These are phyloP conservation scores for Eupleurogrammus muticus DNA, from an alignment of 2,797 vertebrate genomes.

Conservation along the genomic window DNA sequence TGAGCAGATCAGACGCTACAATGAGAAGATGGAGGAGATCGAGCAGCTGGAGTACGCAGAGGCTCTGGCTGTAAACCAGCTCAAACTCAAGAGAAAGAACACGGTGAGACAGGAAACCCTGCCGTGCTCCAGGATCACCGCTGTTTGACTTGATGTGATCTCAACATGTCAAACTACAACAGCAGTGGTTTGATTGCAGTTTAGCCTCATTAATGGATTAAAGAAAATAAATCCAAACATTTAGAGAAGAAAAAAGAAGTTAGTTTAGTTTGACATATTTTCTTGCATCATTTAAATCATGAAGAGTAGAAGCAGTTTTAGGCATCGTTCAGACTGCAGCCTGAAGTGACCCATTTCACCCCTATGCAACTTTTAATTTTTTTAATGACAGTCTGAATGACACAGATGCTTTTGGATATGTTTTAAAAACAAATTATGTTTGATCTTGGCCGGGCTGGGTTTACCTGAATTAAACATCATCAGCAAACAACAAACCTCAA, in stretches of 20 bases:
- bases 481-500: no score
- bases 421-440: no score
- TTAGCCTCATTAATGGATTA: conserved; percentile 10
- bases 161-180: background rate
- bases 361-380: no score
- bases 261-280: background rate
- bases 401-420: no score
- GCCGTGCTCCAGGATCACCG: background rate
- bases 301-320: conserved; percentile 7
- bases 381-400: no score
- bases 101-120: conserved; percentile 80
- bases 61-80: conserved; percentile 90
- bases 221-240: background rate
- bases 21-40: conserved; percentile 96
- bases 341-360: no score
- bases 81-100: conserved; percentile 91
- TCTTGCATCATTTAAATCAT: conserved; percentile 6
- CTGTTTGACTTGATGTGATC: background rate
- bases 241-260: background rate
- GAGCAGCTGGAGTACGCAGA: conserved; percentile 94
- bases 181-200: background rate
- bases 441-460: no score
- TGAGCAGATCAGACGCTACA: conserved; percentile 95
- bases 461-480: no score
- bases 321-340: no score